Evolutionary conservation across 2,888 invertebrate genomes (phyloP), one percentile per base, ranked within the genome.

Genomic region (Ptychoptera albimana): DNA sequence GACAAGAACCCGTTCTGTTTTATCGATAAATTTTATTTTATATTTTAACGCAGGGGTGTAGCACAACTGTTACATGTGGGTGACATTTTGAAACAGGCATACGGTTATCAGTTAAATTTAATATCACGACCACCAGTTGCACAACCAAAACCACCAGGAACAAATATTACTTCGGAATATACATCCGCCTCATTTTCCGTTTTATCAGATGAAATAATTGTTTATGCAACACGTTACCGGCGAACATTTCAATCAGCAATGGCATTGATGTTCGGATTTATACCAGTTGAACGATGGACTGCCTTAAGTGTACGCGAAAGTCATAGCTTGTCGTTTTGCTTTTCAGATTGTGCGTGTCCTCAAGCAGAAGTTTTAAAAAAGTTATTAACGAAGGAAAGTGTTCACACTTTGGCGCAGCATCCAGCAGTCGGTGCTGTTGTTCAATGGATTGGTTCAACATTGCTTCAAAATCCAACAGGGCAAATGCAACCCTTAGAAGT

Each of bases 241-340:
- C 73, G 96, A 54, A 94, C 94, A 13, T 88, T 86, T 57, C 93
- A 93, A 65, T 92, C 92, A 53, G 82, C 86, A 0, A 69, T 88
- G 52, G 87, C 87, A 0, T 71, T 88, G 51, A 60, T 86, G 3
- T 84, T 77, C 57, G 75, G 79, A 0, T 72, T 88, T 49, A 65
- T 87, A 34, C 77, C 79, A 3, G 63, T 70, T 2, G 80, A 82
- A 45, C 71, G 78, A 42, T 68, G 80, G 54, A 65, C 75, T 8
- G 76, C 77, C 45, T 65, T 87, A 6, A 70, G 70, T 23, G 72
- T 91, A 11, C 68, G 74, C 9, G 87, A 87, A 61, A 79, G 81
- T 43, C 82, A 83, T 55, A 83, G 84, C 57, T 77, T 85, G 58
- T 75, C 82, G 43, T 89, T 88, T 64, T 91, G 89, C 66, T 86